A percentile compares a stretch with the other conserved stretches of the same genome.
phyloP scores from a whole-genome alignment of 2,888 invertebrate species.

The Brachyptera putata region DNA sequence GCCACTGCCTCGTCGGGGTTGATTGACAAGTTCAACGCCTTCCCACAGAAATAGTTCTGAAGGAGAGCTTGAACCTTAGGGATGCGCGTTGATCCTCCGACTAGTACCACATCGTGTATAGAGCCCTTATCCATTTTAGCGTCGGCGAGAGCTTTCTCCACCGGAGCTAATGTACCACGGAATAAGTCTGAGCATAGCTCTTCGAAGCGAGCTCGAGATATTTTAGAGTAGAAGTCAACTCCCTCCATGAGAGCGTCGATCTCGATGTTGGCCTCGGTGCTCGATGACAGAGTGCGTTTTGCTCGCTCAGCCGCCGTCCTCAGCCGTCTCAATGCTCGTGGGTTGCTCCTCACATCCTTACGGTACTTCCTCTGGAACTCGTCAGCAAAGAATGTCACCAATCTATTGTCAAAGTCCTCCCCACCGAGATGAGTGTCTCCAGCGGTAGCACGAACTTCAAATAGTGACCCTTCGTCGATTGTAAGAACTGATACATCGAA shows the following conservation, averaged over 20 bases:
- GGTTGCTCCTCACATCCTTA: conserved; percentile 82
- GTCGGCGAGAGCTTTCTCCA: conserved; percentile 88
- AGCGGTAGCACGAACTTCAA: conserved; percentile 91
- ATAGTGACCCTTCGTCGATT: conserved; percentile 80
- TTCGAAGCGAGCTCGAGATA: conserved; percentile 94
- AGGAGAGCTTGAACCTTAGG: conserved; percentile 96
- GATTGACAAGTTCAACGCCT: conserved; percentile 93
- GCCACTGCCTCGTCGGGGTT: conserved; percentile 99
- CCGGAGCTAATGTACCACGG: conserved; percentile 92
- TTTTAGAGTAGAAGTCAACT: conserved; percentile 90
- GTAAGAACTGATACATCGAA: conserved; percentile 94
- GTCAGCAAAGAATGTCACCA: conserved; percentile 84
- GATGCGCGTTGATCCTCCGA: conserved; percentile 96
- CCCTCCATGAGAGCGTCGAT: conserved; percentile 94
- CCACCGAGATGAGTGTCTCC: conserved; percentile 93
- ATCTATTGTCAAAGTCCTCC: conserved; percentile 88
- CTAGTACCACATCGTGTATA: conserved; percentile 85
- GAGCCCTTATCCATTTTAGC: conserved; percentile 93
- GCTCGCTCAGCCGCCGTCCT: conserved; percentile 90
- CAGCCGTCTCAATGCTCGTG: conserved; percentile 83
- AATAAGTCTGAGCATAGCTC: conserved; percentile 95
- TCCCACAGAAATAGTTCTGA: conserved; percentile 87
- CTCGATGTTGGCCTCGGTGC: conserved; percentile 88
- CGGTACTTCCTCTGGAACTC: conserved; percentile 92
- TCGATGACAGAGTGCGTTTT: conserved; percentile 80